Evolutionary conservation across 2,888 invertebrate species (phyloP).

Genomic region (Antheraea yamamai): DNA sequence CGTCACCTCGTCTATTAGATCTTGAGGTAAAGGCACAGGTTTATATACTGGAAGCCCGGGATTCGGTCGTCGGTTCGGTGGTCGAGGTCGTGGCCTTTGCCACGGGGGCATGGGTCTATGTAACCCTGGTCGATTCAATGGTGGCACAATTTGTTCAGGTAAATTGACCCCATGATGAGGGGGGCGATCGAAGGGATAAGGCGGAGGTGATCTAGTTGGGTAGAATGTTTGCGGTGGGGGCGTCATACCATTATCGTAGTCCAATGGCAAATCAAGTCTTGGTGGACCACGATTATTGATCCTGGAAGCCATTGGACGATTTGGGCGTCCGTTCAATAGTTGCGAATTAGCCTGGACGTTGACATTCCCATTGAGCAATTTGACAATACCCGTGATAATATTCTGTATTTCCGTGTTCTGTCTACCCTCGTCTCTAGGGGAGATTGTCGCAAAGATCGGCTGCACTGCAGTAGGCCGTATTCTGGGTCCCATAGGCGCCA

Average conservation of each 20-base stretch:
- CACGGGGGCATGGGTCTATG: constrained; percentile 85
- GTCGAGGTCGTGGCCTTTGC: constrained; percentile 84
- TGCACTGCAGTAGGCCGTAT: constrained; percentile 79
- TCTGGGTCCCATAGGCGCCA: constrained; percentile 86
- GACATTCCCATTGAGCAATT: constrained; percentile 93
- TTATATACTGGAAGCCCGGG: constrained; percentile 84
- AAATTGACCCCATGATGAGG: constrained; percentile 86
- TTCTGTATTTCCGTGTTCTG: constrained; percentile 90
- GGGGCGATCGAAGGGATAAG: constrained; percentile 90
- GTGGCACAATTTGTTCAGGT: constrained; percentile 89
- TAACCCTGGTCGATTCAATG: constrained; percentile 81
- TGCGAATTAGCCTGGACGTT: constrained; percentile 91
- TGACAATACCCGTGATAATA: constrained; percentile 94
- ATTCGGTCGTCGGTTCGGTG: constrained; percentile 76
- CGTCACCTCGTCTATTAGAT: constrained; percentile 26
- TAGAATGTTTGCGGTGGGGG: constrained; percentile 70
- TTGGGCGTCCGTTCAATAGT: constrained; percentile 80
- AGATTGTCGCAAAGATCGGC: constrained; percentile 79
- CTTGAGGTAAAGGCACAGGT: constrained; percentile 76
- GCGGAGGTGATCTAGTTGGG: constrained; percentile 82
- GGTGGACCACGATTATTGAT: constrained; percentile 96
- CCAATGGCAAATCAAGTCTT: constrained; percentile 89
- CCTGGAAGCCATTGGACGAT: constrained; percentile 87
- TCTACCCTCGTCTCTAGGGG: constrained; percentile 69
- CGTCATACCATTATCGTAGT: constrained; percentile 82